Evolutionary conservation across 2,888 invertebrate genomes (phyloP).

Genomic region (Apoderus coryli): DNA sequence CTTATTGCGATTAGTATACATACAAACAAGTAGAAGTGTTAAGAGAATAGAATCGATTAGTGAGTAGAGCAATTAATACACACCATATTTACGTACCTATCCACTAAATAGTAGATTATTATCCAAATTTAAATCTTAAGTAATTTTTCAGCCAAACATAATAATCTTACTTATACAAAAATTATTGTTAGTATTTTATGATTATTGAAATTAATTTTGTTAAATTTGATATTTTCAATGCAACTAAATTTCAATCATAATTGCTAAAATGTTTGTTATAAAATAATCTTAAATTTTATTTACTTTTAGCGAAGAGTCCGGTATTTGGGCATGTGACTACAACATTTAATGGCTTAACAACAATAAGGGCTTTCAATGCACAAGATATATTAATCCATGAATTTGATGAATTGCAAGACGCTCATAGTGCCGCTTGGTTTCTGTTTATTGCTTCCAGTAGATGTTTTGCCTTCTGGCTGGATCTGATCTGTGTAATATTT

Average conservation of each 20-base stretch:
- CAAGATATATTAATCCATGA: constrained; percentile 45
- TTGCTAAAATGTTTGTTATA: neutral
- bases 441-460: constrained; percentile 47
- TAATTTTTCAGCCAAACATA: too few species aligned
- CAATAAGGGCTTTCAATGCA: constrained; percentile 57
- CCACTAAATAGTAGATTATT: too few species aligned
- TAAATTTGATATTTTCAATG: constrained; percentile 3
- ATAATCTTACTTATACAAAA: too few species aligned
- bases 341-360: constrained; percentile 59
- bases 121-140: too few species aligned
- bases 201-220: too few species aligned
- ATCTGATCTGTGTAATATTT: constrained; percentile 49
- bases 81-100: too few species aligned
- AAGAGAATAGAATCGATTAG: constrained; percentile 56
- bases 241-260: constrained; percentile 1
- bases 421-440: constrained; percentile 63
- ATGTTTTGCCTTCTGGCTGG: constrained; percentile 58
- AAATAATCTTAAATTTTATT: neutral
- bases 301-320: constrained; percentile 54
- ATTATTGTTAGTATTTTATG: too few species aligned
- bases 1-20: constrained; percentile 49
- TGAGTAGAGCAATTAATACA: too few species aligned
- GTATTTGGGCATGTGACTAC: constrained; percentile 63
- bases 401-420: constrained; percentile 47
- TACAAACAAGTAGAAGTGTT: constrained; percentile 58